Evolutionary conservation across 2,113 vertebrate genomes (phyloP), one percentile per base, ranked within the genome.

Genomic region (Urocolius indicus): DNA sequence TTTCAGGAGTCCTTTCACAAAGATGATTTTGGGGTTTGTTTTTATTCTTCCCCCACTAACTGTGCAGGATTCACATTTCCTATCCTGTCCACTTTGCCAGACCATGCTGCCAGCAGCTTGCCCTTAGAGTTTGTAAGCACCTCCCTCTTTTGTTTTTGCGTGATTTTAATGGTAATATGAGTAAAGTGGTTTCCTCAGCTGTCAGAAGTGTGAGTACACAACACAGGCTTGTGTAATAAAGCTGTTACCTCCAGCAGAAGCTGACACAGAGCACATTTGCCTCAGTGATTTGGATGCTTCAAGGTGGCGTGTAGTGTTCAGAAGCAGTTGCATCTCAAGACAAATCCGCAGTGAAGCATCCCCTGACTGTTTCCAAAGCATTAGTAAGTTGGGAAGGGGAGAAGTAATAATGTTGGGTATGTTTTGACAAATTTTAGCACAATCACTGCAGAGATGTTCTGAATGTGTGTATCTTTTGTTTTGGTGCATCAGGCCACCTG

Each of bases 21-120:
- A 41, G 38, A 41, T 41, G 38, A 41, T 41, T 41, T 41, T 9
- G 38, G 38, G 38, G 38, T 9, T 41, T 41, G 12, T 41, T 41
- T 41, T 41, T 41, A 9, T 41, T 41, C 38, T 41, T 41, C 38
- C 38, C 38, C 38, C 38, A 41, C 38, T 41, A 12, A 41, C 38
- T 41, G 38, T 41, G 38, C 38, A 41, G 38, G 38, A 41, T 9
- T 9, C 46, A 6, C 32, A 1, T 5, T 38, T 18, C 0, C 45
- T 9, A 2, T 11, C 16, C 27, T 11, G 43, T 48, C 38, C 24
- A 36, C 46, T 41, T 38, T n/a, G 59, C 26, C 46, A 55, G 52
- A 41, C 58, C n/a, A 4, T 0, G 1, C 23, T n/a, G 30, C 36
- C 57, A 0, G 2, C 24, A 41, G 62, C n/a, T 75, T 3, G 1